Evolutionary conservation across 2,888 invertebrate species (phyloP).

Genomic region (Apeira syringaria): DNA sequence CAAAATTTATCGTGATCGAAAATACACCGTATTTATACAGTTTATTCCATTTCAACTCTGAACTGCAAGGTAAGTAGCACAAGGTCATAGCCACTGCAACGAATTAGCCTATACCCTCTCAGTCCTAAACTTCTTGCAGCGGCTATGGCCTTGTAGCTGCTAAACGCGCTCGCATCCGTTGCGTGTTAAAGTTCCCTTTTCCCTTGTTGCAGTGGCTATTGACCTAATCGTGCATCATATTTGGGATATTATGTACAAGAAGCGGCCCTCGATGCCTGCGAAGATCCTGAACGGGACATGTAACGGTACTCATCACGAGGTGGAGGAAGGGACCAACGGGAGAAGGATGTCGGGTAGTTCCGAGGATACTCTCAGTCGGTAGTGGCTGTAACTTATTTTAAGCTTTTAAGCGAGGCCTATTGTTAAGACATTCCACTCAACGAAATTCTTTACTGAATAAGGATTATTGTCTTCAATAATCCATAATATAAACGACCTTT

Average conservation of each 20-base stretch:
- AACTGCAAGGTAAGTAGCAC: constrained; percentile 58
- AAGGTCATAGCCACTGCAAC: constrained; percentile 82
- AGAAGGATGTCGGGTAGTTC: constrained; percentile 73
- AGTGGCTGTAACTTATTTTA: constrained; percentile 26
- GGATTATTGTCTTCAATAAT: no score
- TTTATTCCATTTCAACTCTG: no score
- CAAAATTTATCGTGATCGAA: no score
- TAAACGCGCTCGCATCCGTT: constrained; percentile 26
- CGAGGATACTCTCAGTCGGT: constrained; percentile 80
- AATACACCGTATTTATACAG: no score
- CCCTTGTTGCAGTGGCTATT: constrained; percentile 97
- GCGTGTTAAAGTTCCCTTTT: constrained; percentile 65
- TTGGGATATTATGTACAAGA: constrained; percentile 94
- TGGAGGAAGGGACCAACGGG: constrained; percentile 52
- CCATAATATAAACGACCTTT: no score
- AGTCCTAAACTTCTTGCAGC: constrained; percentile 60
- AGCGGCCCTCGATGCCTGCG: constrained; percentile 47
- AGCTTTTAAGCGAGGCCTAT: not conserved
- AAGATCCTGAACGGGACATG: constrained; percentile 60
- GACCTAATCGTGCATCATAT: constrained; percentile 99
- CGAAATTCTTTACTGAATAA: no score
- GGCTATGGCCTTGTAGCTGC: constrained; percentile 83
- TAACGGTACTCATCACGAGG: constrained; percentile 61
- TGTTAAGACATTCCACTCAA: not conserved
- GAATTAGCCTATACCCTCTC: constrained; percentile 43